Evolutionary conservation across 2,888 invertebrate species (phyloP).

Genomic region (Stenoptilia bipunctidactyla): DNA sequence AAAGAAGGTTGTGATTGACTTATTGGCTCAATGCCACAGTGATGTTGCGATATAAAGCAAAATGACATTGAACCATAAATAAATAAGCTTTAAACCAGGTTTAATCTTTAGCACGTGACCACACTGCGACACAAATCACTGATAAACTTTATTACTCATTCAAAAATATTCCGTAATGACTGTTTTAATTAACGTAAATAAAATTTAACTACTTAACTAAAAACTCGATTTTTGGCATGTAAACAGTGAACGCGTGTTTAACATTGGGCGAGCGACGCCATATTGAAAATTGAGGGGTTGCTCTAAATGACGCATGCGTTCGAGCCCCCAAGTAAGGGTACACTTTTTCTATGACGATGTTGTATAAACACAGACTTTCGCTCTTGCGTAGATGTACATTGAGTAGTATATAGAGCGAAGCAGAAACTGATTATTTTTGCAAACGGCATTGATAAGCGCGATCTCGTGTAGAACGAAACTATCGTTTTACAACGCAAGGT

Average conservation of each 20-base stretch:
- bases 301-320: slow-evolving; percentile 49
- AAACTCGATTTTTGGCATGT: slow-evolving; percentile 17
- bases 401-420: too few relatives aligned
- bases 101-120: slow-evolving; percentile 38
- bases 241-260: slow-evolving; percentile 54
- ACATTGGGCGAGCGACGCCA: slow-evolving; percentile 60
- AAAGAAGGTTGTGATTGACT: not conserved
- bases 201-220: not conserved
- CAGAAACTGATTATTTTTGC: too few relatives aligned
- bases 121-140: slow-evolving; percentile 32
- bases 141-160: not conserved
- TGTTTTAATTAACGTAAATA: not conserved
- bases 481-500: too few relatives aligned
- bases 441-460: too few relatives aligned
- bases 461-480: too few relatives aligned
- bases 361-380: too few relatives aligned
- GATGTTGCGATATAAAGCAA: slow-evolving; percentile 2
- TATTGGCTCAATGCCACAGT: not conserved
- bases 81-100: slow-evolving; percentile 20
- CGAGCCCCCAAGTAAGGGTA: slow-evolving; percentile 28
- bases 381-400: too few relatives aligned
- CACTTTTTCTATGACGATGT: slow-evolving; percentile 20
- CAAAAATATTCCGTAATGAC: not conserved
- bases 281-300: slow-evolving; percentile 56
- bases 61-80: slow-evolving; percentile 23